phyloP scores from a whole-genome alignment of 2,797 vertebrate species.

The Pantherophis vulpinus region DNA sequence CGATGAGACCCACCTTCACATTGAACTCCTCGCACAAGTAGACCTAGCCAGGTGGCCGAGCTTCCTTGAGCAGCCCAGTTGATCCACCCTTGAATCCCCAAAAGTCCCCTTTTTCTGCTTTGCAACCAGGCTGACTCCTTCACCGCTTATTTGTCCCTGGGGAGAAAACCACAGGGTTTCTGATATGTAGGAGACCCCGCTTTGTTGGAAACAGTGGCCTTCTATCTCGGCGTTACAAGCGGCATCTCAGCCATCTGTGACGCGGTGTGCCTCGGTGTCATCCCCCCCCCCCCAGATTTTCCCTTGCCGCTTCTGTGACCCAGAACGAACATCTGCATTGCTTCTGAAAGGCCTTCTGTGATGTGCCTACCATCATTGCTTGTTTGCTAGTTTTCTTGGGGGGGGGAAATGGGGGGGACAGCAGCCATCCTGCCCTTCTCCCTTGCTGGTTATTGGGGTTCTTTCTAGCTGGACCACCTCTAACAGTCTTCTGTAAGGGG shows the following conservation, averaged over 20 bases:
- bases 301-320: slow-evolving; percentile 70
- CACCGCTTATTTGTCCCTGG: not conserved
- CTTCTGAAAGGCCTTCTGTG: slow-evolving; percentile 60
- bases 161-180: not conserved
- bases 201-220: slow-evolving; percentile 19
- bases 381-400: slow-evolving; percentile 49
- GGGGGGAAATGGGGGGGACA: slow-evolving; percentile 23
- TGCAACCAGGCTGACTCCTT: not conserved
- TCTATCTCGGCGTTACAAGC: slow-evolving; percentile 31
- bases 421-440: slow-evolving; percentile 54
- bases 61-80: fast-evolving
- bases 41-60: not conserved
- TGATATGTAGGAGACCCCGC: not conserved
- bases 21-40: not conserved
- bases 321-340: slow-evolving; percentile 60
- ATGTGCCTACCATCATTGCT: slow-evolving; percentile 56
- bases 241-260: slow-evolving; percentile 3
- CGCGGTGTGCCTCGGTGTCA: slow-evolving; percentile 44
- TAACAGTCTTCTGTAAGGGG: slow-evolving; percentile 20
- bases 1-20: not conserved
- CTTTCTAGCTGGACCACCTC: slow-evolving; percentile 68
- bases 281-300: slow-evolving; percentile 73
- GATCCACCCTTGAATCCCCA: not conserved
- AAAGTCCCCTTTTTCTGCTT: fast-evolving
- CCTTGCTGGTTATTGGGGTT: slow-evolving; percentile 74